Conservation (phyloP, 2,113 vertebrate species). For the Gopherus evgoodei region DNA sequence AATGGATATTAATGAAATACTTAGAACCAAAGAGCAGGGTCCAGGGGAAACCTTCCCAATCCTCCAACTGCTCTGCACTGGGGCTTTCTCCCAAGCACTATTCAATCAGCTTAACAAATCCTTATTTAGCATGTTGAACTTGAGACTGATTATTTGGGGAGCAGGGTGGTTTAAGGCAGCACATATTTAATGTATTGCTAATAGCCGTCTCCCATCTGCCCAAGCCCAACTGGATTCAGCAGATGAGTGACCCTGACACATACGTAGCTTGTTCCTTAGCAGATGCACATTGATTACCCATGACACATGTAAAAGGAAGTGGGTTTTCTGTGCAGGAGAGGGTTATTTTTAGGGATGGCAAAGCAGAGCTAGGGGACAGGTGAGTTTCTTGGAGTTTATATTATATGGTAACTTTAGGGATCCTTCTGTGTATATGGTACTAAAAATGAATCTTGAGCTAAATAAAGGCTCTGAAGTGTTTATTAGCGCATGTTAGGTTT, state of each 20-base stretch:
- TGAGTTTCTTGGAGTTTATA: slow-evolving; percentile 8
- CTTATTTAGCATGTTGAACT: background rate
- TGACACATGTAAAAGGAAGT: background rate
- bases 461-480: slow-evolving; percentile 64
- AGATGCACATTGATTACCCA: slow-evolving; percentile 36
- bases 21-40: background rate
- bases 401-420: background rate
- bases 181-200: slow-evolving; percentile 77
- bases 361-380: background rate
- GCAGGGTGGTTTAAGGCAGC: slow-evolving; percentile 56
- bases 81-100: rapidly evolving
- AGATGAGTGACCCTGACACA: slow-evolving; percentile 68
- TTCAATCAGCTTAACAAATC: slow-evolving; percentile 49
- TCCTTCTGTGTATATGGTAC: background rate
- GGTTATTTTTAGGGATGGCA: background rate
- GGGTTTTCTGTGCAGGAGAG: background rate
- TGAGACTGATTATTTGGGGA: slow-evolving; percentile 1
- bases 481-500: slow-evolving; percentile 63
- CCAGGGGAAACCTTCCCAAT: background rate
- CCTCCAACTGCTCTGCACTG: rapidly evolving
- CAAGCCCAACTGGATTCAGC: slow-evolving; percentile 52
- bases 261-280: slow-evolving; percentile 32
- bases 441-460: slow-evolving; percentile 61
- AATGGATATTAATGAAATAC: slow-evolving; percentile 73
- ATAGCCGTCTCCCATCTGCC: slow-evolving; percentile 74